These are phyloP conservation scores for Lycocorax pyrrhopterus DNA, from an alignment of 2,113 vertebrate species.

Conservation along the genomic window DNA sequence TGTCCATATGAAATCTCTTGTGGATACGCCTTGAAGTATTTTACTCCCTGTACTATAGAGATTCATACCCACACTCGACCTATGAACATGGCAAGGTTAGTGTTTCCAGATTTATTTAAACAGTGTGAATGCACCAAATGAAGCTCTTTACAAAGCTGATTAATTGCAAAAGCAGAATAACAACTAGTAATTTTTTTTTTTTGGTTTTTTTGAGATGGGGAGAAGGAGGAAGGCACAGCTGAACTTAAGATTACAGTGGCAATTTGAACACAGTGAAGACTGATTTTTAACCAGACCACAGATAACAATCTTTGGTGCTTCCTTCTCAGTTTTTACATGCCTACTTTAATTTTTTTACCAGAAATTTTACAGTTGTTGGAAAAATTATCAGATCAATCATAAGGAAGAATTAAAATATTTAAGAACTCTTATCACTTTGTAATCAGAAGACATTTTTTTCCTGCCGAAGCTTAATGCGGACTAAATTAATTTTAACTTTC, in stretches of 20 bases:
- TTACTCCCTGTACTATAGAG: conserved; percentile 71
- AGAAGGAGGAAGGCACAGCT: background rate
- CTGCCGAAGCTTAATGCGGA: background rate
- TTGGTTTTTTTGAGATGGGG: background rate
- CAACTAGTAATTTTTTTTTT: conserved; percentile 48
- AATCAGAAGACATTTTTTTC: background rate
- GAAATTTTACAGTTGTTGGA: background rate
- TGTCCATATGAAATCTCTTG: conserved; percentile 80
- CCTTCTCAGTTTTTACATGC: background rate
- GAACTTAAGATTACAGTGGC: conserved; percentile 62
- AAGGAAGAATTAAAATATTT: background rate
- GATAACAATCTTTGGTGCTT: background rate
- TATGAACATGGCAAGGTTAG: conserved; percentile 76
- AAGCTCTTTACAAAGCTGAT: conserved; percentile 78
- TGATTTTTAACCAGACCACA: conserved; percentile 3
- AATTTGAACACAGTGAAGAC: conserved; percentile 39
- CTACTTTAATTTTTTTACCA: background rate
- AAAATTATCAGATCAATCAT: background rate
- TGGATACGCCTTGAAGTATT: conserved; percentile 81
- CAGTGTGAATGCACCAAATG: conserved; percentile 68
- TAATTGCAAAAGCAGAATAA: conserved; percentile 77
- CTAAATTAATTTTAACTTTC: background rate
- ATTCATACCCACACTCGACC: conserved; percentile 81
- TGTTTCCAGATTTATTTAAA: conserved; percentile 80
- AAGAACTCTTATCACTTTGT: background rate